A percentile compares a stretch with the other conserved stretches of the same genome.
These are phyloP conservation scores for Hypothenemus hampei DNA, from an alignment of 1,140 invertebrate genomes.

Conservation along the genomic window DNA sequence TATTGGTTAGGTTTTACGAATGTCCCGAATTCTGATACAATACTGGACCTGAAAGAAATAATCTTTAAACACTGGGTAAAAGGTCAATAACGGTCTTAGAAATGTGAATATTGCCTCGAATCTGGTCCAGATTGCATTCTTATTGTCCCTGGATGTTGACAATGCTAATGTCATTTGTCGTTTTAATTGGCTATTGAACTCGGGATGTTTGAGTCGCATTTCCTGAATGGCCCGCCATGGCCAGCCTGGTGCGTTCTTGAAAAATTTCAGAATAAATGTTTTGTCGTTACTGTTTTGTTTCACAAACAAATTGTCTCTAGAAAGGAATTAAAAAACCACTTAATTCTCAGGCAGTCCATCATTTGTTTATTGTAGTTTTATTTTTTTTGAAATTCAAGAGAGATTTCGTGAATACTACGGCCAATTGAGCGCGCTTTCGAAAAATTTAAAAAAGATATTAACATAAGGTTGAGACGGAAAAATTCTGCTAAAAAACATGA, in stretches of 20 bases:
- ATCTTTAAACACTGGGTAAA: slow-evolving; percentile 65
- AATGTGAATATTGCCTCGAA: slow-evolving; percentile 62
- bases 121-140: slow-evolving; percentile 63
- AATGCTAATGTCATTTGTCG: slow-evolving; percentile 55
- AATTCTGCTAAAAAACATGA: too few relatives aligned
- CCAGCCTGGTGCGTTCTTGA: slow-evolving; percentile 31
- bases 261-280: slow-evolving; percentile 44
- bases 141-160: slow-evolving; percentile 57
- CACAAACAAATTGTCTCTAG: slow-evolving; percentile 57
- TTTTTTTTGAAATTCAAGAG: too few relatives aligned
- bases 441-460: too few relatives aligned
- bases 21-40: too few relatives aligned
- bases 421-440: too few relatives aligned
- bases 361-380: too few relatives aligned
- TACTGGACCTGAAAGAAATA: slow-evolving; percentile 61
- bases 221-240: slow-evolving; percentile 53
- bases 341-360: too few relatives aligned
- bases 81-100: slow-evolving; percentile 57
- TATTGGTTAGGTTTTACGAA: too few relatives aligned
- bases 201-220: slow-evolving; percentile 43
- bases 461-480: too few relatives aligned
- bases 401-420: too few relatives aligned
- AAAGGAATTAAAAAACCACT: not conserved
- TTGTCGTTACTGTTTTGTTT: slow-evolving; percentile 48
- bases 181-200: slow-evolving; percentile 56